Percentiles rank a stretch among this genome's conserved stretches.
These are phyloP conservation scores for Glyptemys insculpta DNA, from an alignment of 2,797 vertebrate species.

Conservation along the genomic window DNA sequence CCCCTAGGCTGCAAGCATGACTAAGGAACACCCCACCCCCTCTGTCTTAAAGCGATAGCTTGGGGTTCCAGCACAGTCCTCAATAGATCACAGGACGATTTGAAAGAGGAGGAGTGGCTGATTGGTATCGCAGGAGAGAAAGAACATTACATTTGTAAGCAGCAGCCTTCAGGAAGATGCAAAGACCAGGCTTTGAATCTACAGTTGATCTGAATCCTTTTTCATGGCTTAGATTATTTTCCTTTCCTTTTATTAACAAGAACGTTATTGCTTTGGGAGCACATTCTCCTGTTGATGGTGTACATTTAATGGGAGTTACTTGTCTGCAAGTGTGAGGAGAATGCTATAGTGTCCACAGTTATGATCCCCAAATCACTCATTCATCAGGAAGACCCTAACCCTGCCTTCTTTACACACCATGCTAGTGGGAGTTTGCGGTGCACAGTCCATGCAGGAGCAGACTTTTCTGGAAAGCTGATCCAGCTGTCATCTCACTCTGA, in stretches of 20 bases:
- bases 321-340: neutral
- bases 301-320: neutral
- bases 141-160: neutral
- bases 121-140: neutral
- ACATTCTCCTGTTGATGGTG: neutral
- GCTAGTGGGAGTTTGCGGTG: neutral
- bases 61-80: too few species aligned
- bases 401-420: accelerated
- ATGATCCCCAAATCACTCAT: neutral
- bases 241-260: constrained; percentile 24
- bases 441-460: neutral
- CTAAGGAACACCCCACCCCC: too few species aligned
- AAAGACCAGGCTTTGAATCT: neutral
- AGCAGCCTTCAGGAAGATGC: neutral
- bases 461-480: neutral
- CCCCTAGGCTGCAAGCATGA: too few species aligned
- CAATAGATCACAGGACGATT: neutral
- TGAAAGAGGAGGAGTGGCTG: neutral
- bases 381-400: neutral
- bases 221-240: constrained; percentile 8
- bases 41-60: too few species aligned
- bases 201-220: neutral
- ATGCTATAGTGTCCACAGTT: neutral
- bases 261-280: neutral
- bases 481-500: neutral